These are phyloP conservation scores for Magallana nippona DNA, from an alignment of 2,888 invertebrate species.

Conservation along the genomic window DNA sequence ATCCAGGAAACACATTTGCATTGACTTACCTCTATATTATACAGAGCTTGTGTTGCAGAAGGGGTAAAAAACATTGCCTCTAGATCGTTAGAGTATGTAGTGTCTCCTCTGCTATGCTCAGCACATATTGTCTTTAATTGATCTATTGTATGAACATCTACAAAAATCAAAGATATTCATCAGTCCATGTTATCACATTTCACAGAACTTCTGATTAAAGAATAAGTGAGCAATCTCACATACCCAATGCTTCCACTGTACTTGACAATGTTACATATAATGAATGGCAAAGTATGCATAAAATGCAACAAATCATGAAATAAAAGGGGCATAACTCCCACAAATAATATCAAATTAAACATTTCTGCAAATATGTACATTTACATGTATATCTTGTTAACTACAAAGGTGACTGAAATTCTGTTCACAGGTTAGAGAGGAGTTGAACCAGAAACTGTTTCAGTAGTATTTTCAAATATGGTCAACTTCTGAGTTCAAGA, in stretches of 20 bases:
- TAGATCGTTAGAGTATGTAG: slow-evolving; percentile 80
- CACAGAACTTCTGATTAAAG: no score
- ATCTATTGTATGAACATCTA: slow-evolving; percentile 81
- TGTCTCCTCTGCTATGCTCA: slow-evolving; percentile 65
- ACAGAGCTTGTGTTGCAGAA: slow-evolving; percentile 87
- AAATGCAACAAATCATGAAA: no score
- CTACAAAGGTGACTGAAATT: background rate
- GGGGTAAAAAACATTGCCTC: slow-evolving; percentile 84
- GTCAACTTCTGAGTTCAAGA: background rate
- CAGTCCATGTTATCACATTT: background rate
- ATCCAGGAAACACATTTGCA: no score
- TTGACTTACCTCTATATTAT: slow-evolving; percentile 85
- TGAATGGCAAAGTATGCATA: no score
- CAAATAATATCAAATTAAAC: background rate
- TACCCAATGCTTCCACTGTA: no score
- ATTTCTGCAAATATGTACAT: background rate
- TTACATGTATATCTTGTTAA: background rate
- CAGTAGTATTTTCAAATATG: no score
- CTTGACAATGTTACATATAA: no score
- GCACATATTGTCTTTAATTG: slow-evolving; percentile 83
- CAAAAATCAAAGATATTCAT: slow-evolving; percentile 47
- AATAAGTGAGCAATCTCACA: no score
- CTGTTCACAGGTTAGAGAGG: no score
- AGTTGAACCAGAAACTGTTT: no score
- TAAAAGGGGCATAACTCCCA: background rate